These are phyloP conservation scores for Erynnis tages DNA, from an alignment of 2,888 invertebrate genomes.

Conservation along the genomic window DNA sequence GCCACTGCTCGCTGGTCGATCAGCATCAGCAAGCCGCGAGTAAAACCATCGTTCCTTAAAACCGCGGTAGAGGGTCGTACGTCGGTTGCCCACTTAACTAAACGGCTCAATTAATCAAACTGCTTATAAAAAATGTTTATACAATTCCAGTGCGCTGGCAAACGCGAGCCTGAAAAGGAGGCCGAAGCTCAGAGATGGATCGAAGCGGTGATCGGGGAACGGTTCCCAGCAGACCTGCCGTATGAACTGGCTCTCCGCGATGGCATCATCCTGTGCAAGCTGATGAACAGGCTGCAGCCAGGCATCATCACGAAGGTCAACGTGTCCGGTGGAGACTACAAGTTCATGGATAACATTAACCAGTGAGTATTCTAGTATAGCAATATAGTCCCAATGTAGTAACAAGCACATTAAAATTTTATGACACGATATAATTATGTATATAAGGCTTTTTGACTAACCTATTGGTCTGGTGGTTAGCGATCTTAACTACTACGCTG, in stretches of 20 bases:
- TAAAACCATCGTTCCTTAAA: too few relatives aligned
- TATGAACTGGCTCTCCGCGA: constrained; percentile 92
- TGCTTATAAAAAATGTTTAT: constrained; percentile 33
- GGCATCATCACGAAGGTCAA: constrained; percentile 93
- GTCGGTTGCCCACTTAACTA: too few relatives aligned
- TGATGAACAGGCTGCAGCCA: constrained; percentile 94
- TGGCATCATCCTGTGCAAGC: constrained; percentile 91
- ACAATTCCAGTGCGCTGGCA: constrained; percentile 87
- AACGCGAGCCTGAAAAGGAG: constrained; percentile 90
- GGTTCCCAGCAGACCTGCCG: constrained; percentile 85
- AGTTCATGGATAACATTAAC: constrained; percentile 97
- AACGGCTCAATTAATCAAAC: too few relatives aligned
- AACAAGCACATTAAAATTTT: too few relatives aligned
- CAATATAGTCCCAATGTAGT: too few relatives aligned
- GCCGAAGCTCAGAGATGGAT: constrained; percentile 93
- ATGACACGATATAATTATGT: too few relatives aligned
- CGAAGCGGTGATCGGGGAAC: constrained; percentile 89
- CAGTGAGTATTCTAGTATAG: constrained; percentile 84
- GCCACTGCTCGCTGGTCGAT: too few relatives aligned
- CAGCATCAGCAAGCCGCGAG: too few relatives aligned
- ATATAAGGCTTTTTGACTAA: too few relatives aligned
- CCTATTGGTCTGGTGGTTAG: too few relatives aligned
- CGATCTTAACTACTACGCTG: too few relatives aligned
- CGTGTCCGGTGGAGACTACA: constrained; percentile 93
- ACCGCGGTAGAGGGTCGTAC: too few relatives aligned